Conservation (phyloP, 2,113 vertebrate genomes). For the Peromyscus leucopus region DNA sequence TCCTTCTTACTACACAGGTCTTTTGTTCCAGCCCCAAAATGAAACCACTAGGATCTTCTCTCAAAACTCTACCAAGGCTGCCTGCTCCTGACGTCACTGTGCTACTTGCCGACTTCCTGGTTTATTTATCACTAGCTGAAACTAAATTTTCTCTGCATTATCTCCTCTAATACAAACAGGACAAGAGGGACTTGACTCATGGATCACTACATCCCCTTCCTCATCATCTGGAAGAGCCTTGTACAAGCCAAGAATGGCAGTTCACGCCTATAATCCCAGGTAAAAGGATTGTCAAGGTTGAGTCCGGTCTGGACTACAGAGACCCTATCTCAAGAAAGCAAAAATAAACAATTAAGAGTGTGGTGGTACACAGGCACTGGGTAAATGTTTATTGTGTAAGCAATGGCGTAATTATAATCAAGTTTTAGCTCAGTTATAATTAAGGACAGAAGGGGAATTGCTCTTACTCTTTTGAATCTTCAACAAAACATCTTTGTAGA, state of each 20-base stretch:
- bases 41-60: constrained; percentile 34
- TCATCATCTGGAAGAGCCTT: constrained; percentile 24
- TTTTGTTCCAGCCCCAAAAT: not conserved
- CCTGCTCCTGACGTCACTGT: not conserved
- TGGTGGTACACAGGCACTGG: not conserved
- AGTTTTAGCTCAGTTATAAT: constrained; percentile 20
- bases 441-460: not conserved
- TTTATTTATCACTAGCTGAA: constrained; percentile 17
- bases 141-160: not conserved
- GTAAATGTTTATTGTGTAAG: constrained; percentile 15
- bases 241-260: not conserved
- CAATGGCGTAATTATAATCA: constrained; percentile 44
- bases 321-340: not conserved
- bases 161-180: constrained; percentile 6
- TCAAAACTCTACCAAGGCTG: not conserved
- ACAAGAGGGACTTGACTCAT: not conserved
- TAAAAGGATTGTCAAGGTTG: not conserved
- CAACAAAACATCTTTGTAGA: constrained; percentile 82
- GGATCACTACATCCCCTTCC: not conserved
- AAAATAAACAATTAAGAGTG: not conserved
- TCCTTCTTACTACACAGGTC: constrained; percentile 24
- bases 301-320: not conserved
- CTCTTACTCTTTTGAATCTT: constrained; percentile 78
- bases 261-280: not conserved
- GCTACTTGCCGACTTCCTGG: not conserved